These are phyloP conservation scores for Diadumene lineata DNA, from an alignment of 92 coral and sea anemone genomes.

Conservation along the genomic window DNA sequence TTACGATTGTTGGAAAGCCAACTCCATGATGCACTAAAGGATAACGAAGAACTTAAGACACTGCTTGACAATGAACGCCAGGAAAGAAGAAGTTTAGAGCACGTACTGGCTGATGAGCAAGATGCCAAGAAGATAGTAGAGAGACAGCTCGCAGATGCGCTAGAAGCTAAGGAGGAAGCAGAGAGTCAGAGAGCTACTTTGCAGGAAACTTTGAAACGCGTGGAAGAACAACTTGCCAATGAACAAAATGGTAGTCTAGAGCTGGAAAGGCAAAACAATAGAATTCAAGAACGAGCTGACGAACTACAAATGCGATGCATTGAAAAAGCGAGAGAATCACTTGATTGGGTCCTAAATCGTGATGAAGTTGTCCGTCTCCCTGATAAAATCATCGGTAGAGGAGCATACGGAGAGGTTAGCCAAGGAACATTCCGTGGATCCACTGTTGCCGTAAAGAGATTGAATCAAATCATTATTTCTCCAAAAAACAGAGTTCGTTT, in stretches of 20 bases:
- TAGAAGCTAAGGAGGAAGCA: neutral
- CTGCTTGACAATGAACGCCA: neutral
- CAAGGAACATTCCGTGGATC: neutral
- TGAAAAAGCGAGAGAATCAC: slow-evolving; percentile 12
- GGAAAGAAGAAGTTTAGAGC: slow-evolving; percentile 22
- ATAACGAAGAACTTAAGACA: neutral
- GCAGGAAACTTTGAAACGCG: neutral
- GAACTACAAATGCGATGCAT: slow-evolving; percentile 34
- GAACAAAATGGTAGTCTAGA: neutral
- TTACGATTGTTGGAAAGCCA: neutral
- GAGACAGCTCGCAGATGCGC: slow-evolving; percentile 7
- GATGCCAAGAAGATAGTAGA: slow-evolving; percentile 41
- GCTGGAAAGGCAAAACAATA: neutral
- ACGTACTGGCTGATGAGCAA: slow-evolving; percentile 34
- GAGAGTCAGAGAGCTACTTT: neutral
- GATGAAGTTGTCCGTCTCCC: slow-evolving; percentile 29
- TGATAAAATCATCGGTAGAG: slow-evolving; percentile 55
- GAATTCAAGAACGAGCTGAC: neutral
- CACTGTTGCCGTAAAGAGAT: slow-evolving; percentile 48
- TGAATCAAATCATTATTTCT: slow-evolving; percentile 52
- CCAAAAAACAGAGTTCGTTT: slow-evolving; percentile 49
- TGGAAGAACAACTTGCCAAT: neutral
- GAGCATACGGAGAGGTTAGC: slow-evolving; percentile 71
- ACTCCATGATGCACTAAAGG: neutral
- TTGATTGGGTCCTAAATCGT: slow-evolving; percentile 71